These are phyloP conservation scores for Micropoecilia bifurca DNA, from an alignment of 2,797 vertebrate genomes.

Conservation along the genomic window DNA sequence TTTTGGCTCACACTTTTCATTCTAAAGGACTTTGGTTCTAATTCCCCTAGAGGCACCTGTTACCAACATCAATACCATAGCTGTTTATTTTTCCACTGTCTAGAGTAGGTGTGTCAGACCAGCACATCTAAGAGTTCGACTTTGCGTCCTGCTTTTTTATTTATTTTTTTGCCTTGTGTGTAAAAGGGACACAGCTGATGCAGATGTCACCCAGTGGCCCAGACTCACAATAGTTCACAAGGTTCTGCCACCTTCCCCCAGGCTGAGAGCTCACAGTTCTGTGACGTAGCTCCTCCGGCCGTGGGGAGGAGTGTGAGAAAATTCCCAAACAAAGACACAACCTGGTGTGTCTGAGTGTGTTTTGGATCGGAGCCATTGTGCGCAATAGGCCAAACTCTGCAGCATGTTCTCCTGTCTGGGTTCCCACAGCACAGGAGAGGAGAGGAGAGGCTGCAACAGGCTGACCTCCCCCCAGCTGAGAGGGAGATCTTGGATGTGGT, in stretches of 20 bases:
- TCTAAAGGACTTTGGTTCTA: constrained; percentile 43
- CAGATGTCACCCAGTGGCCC: constrained; percentile 46
- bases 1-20: constrained; percentile 65
- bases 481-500: constrained; percentile 35
- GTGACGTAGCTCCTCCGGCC: constrained; percentile 53
- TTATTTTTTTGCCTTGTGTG: constrained; percentile 27
- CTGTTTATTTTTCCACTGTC: not conserved
- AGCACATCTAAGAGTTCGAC: constrained; percentile 7
- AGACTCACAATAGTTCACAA: constrained; percentile 30
- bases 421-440: constrained; percentile 58
- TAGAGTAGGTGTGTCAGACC: not conserved
- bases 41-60: constrained; percentile 56
- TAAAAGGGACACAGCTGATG: constrained; percentile 38
- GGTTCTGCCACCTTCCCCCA: constrained; percentile 35
- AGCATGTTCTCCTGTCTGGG: constrained; percentile 59
- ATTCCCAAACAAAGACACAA: constrained; percentile 71
- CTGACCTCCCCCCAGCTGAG: constrained; percentile 60
- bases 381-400: constrained; percentile 40
- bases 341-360: constrained; percentile 50
- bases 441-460: constrained; percentile 52
- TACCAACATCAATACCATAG: constrained; percentile 29
- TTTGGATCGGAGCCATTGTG: constrained; percentile 58
- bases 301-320: constrained; percentile 68
- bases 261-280: constrained; percentile 40
- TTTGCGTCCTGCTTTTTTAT: constrained; percentile 3